Evolutionary conservation across 2,797 vertebrate genomes (phyloP).

Genomic region (Sebastes matsubarae): DNA sequence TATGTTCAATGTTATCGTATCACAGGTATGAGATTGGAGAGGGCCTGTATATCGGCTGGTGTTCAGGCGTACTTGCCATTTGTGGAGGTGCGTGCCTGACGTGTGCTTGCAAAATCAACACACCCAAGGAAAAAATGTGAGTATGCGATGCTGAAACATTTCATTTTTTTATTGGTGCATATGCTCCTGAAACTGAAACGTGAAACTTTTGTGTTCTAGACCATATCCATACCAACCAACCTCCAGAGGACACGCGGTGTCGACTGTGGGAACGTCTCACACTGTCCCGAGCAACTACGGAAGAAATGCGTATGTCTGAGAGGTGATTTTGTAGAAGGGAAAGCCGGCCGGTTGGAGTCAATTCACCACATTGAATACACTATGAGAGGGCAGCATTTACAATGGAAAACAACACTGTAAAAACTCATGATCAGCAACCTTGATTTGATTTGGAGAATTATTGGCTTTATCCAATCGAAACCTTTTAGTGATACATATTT

Average conservation of each 20-base stretch:
- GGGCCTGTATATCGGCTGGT: conserved; percentile 90
- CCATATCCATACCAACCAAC: conserved; percentile 64
- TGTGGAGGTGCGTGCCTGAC: conserved; percentile 75
- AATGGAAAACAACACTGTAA: not conserved
- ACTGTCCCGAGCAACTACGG: conserved; percentile 66
- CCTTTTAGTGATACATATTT: not conserved
- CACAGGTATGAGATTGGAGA: conserved; percentile 90
- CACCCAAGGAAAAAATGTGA: conserved; percentile 68
- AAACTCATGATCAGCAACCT: not conserved
- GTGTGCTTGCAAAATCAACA: conserved; percentile 64
- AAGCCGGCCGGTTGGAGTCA: not conserved
- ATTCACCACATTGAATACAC: not conserved
- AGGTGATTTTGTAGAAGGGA: not conserved
- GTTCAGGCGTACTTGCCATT: conserved; percentile 82
- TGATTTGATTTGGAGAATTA: not conserved
- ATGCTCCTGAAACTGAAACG: not conserved
- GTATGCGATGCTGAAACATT: conserved; percentile 9
- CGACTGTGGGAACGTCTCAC: conserved; percentile 43
- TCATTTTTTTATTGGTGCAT: not conserved
- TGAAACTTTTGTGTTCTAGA: conserved; percentile 38
- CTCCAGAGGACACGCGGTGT: conserved; percentile 51
- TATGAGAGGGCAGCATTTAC: not conserved
- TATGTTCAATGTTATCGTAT: not conserved
- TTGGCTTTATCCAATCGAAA: not conserved
- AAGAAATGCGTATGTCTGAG: conserved; percentile 78